Percentiles rank a stretch among this genome's conserved stretches.
Conservation (phyloP, 2,113 vertebrate genomes). For the Pelmatolapia mariae region DNA sequence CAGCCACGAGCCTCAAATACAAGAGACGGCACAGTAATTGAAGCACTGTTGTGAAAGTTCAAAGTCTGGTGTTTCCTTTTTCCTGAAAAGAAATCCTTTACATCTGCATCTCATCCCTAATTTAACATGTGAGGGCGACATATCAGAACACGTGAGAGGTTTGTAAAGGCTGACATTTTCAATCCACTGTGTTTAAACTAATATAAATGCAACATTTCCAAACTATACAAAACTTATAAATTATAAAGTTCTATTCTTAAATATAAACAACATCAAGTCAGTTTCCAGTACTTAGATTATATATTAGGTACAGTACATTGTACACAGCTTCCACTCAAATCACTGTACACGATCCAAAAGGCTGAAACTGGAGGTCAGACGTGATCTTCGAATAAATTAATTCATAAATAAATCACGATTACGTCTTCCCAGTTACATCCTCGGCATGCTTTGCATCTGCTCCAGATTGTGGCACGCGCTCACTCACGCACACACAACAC, state of each 20-base stretch:
- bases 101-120: background rate
- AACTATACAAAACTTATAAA: conserved; percentile 59
- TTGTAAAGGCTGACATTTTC: background rate
- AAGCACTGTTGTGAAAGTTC: conserved; percentile 4
- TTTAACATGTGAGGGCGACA: background rate
- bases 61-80: background rate
- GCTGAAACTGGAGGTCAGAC: conserved; percentile 50
- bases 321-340: conserved; percentile 18
- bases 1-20: conserved; percentile 19
- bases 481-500: background rate
- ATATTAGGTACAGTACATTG: conserved; percentile 47
- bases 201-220: background rate
- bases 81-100: background rate
- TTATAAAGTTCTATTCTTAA: conserved; percentile 58
- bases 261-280: conserved; percentile 66
- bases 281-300: conserved; percentile 51
- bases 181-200: background rate
- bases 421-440: conserved; percentile 53
- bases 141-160: background rate
- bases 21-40: background rate
- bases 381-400: conserved; percentile 67
- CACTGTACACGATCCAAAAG: conserved; percentile 35
- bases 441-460: conserved; percentile 18
- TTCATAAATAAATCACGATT: conserved; percentile 69
- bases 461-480: conserved; percentile 9